phyloP scores from a whole-genome alignment of 2,797 vertebrate genomes.

The Scolopax bukidnonensis region DNA sequence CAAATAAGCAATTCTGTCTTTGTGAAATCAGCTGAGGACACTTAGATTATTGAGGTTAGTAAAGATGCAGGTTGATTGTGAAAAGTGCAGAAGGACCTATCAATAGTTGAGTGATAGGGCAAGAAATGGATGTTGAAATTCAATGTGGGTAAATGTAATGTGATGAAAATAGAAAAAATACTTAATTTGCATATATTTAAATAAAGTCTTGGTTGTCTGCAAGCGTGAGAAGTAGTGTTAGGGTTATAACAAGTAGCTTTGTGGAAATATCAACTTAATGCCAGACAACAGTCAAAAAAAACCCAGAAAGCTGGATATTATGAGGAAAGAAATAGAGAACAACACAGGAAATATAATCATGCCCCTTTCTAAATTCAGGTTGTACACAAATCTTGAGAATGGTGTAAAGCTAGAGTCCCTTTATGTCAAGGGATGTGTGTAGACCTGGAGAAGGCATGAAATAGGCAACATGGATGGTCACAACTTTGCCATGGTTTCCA shows the following conservation, averaged over 20 bases:
- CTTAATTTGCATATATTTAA: background rate
- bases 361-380: background rate
- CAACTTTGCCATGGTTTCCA: background rate
- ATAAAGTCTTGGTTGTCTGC: background rate
- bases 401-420: background rate
- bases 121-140: background rate
- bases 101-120: background rate
- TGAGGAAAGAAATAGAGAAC: background rate
- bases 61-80: background rate
- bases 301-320: background rate
- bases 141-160: background rate
- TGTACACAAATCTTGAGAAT: background rate
- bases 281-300: background rate
- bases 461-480: rapidly evolving
- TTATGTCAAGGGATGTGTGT: background rate
- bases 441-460: background rate
- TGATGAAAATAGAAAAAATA: background rate
- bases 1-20: background rate
- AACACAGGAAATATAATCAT: background rate
- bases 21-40: background rate
- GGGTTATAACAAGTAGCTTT: background rate
- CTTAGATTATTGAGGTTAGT: background rate
- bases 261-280: background rate
- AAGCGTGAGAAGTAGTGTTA: background rate
- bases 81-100: background rate